Evolutionary conservation across 2,888 invertebrate species (phyloP), one percentile per base, ranked within the genome.

Genomic region (Pristionchus fissidentatus): DNA sequence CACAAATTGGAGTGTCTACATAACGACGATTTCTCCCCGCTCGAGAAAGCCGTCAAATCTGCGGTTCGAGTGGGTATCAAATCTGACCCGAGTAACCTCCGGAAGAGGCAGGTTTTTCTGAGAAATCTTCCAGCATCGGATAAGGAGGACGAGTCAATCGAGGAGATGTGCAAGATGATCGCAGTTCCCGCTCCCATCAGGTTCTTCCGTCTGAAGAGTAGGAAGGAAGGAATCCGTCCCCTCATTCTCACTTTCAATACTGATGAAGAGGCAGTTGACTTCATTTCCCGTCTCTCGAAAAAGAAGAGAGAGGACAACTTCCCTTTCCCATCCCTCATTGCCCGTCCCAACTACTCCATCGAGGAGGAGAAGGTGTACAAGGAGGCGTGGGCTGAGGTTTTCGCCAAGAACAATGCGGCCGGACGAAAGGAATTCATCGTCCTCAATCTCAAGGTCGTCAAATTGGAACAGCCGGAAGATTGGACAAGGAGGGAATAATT

Each of bases 151-250:
- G 60, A 62, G 7, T 35, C 35, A 1, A 62, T 62, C 60, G 3
- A 62, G 60, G 35, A 62, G 60, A 22, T 62, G 10, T 62, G 8
- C 32, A 3, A 32, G n/a, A 35, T 32, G 32, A 32, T 62, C 35
- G 4, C 7, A 1, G 60, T 15, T 19, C 60, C 60, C 35, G 26
- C 10, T 57, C 57, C 57, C 26, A 4, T 26, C 8, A 57, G 29
- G 57, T 62, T 32, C 8, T 62, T 62, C 60, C 60, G 60, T 4
- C 35, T 62, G 32, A 32, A 62, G 60, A 35, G 60, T 5, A n/a
- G n/a, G n/a, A 32, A 32, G 60, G 60, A 62, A 19, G n/a, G n/a
- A n/a, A n/a, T n/a, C n/a, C 60, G 60, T 35, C 60, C 60, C 60
- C 32, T 62, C 60, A 62, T 62, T 35, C 60, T 62, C 13, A 62